phyloP scores from a whole-genome alignment of 1,140 invertebrate species.

The Drosophila nasuta region DNA sequence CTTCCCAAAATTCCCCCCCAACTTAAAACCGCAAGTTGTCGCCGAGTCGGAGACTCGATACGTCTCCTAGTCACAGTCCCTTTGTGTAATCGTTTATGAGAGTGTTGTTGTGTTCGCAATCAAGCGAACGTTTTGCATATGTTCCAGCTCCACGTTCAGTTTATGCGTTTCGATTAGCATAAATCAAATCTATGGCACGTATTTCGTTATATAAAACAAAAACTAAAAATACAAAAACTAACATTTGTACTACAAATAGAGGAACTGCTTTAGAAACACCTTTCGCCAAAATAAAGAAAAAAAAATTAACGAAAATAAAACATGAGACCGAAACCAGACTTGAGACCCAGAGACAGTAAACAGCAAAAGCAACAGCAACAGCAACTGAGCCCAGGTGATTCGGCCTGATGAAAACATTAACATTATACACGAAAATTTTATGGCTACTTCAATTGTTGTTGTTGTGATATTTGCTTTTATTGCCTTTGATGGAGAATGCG shows the following conservation, averaged over 20 bases:
- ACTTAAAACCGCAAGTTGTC: slow-evolving; percentile 6
- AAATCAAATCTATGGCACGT: slow-evolving; percentile 66
- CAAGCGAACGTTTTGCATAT: slow-evolving; percentile 74
- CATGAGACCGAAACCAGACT: slow-evolving; percentile 51
- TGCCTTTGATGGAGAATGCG: slow-evolving; percentile 54
- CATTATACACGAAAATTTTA: slow-evolving; percentile 70
- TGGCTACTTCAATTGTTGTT: slow-evolving; percentile 73
- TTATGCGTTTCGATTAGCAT: slow-evolving; percentile 77
- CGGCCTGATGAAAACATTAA: slow-evolving; percentile 78
- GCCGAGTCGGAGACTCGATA: neutral
- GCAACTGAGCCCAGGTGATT: slow-evolving; percentile 32
- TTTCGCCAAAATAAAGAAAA: slow-evolving; percentile 60
- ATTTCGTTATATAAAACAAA: slow-evolving; percentile 19
- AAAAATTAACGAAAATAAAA: slow-evolving; percentile 47
- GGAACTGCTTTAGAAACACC: slow-evolving; percentile 71
- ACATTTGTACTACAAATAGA: slow-evolving; percentile 69
- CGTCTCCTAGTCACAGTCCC: neutral
- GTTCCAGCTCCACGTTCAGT: slow-evolving; percentile 39
- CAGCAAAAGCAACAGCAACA: neutral
- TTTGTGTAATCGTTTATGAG: slow-evolving; percentile 31
- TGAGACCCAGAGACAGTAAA: neutral
- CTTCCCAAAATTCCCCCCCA: neutral
- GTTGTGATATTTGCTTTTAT: slow-evolving; percentile 8
- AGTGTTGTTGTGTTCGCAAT: slow-evolving; percentile 40
- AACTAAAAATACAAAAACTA: slow-evolving; percentile 26